Evolutionary conservation across 1,140 invertebrate species (phyloP), one percentile per base, ranked within the genome.

Genomic region (Babylonia areolata): DNA sequence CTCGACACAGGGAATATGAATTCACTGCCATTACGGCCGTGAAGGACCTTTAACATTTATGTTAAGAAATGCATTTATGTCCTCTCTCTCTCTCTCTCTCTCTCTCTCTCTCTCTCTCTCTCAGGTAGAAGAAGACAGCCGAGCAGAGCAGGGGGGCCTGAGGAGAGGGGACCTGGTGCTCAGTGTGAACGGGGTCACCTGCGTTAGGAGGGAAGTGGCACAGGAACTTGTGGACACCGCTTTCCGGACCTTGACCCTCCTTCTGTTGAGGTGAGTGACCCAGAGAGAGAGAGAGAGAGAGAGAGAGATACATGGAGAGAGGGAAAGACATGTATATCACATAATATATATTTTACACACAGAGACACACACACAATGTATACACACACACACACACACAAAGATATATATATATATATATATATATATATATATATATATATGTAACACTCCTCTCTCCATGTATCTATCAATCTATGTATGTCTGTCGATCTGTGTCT

Each of bases 181-280:
- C 20, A 83, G 84, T 77, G 73, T 89, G 28, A 89, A 89, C 73
- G 88, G 87, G 37, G 77, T 89, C 23, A 31, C 79, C 20, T 89
- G 88, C 73, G n/a, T 39, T 9, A 40, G 79, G 9, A 54, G 20
- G 17, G 40, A 64, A 5, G 81, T 85, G 28, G 88, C 88, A 20
- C 28, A 58, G 42, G 83, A 87, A 71, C 77, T 87, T 1, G 78
- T 87, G 9, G 75, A 82, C 33, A 89, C 78, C 80, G 86, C 88
- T 37, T 87, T 89, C 79, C 58, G 78, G 2, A 87, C 88, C 3
- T 78, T 89, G 33, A 87, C 88, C 11, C 84, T 89, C 6, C 85
- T 71, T 28, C 54, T 89, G 3, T 80, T 84, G 79, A 89, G 88
- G 88, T 87, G 79, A 84, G 86, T 75, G 9, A 23, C 58, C 15